Evolutionary conservation across 1,140 invertebrate genomes (phyloP), one percentile per base, ranked within the genome.

Genomic region (Drosophila sulfurigaster): DNA sequence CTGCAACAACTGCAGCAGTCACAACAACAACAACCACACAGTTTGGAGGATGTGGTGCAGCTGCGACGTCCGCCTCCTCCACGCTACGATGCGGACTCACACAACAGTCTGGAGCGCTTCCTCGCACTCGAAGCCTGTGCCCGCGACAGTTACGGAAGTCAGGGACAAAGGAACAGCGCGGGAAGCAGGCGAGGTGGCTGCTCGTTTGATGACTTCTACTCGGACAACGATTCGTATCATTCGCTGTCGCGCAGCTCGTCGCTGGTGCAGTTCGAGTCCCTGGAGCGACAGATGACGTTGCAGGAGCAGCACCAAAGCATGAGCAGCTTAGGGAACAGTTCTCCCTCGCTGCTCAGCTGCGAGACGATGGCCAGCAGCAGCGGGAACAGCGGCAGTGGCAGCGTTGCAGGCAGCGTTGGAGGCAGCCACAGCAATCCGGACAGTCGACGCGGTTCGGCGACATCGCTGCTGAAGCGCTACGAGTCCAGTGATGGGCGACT

Each of bases 261-360:
- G 60, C 93, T 97, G 28, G 93, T 97, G 25, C 96, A 97, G 91
- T 97, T 97, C 90, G 96, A 97, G 91, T 96, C 95, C 0, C 92
- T 97, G 56, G 92, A 93, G 56, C 69, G 92, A 0, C 92, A 93
- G 46, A 48, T 93, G 20, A 77, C 80, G 10, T 65, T 92, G 51
- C 82, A 92, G 54, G 91, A 92, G 32, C 90, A 88, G 45, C 79
- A 86, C 56, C 79, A 78, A 13, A 83, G 82, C 75, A 78, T 82
- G 77, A 82, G 52, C 15, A 87, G 81, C 54, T 59, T 91, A 54
- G 91, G 81, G 46, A 88, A 91, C 28, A 91, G 92, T 11, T 93
- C 92, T n/a, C 92, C 92, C 4, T 93, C 94, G 82, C 62, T 93
- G 74, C 46, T 94, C 81, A 81, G 93, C 91, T 82, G 93, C 89